Evolutionary conservation across 2,888 invertebrate species (phyloP).

Genomic region (Trissolcus japonicus): DNA sequence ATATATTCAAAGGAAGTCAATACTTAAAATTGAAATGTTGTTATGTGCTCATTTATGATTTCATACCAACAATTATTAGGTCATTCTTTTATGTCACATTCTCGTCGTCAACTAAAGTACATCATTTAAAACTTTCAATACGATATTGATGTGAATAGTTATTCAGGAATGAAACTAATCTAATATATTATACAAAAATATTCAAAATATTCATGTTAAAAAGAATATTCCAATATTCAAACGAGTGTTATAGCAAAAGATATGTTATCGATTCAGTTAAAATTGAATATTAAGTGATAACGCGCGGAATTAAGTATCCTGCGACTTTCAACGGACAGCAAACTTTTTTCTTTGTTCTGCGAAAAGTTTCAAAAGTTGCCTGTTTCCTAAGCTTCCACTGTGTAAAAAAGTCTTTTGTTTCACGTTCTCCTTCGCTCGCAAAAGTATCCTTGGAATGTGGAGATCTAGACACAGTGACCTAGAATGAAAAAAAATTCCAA

Average conservation of each 20-base stretch:
- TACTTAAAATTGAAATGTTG: too few species aligned
- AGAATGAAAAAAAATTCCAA: constrained; percentile 43
- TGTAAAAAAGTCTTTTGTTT: constrained; percentile 49
- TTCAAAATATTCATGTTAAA: too few species aligned
- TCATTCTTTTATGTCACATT: too few species aligned
- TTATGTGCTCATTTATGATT: too few species aligned
- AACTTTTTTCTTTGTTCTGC: constrained; percentile 53
- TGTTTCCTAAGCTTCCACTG: constrained; percentile 28
- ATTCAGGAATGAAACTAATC: constrained; percentile 1
- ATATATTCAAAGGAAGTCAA: too few species aligned
- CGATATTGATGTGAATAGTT: neutral
- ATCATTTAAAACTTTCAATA: neutral
- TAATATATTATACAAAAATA: too few species aligned
- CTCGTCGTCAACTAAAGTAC: neutral
- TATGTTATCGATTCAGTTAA: constrained; percentile 23
- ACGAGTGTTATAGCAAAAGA: neutral
- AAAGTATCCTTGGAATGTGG: constrained; percentile 46
- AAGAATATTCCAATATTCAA: too few species aligned
- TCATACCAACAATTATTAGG: too few species aligned
- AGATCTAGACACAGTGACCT: constrained; percentile 53
- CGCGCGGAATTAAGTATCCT: constrained; percentile 33
- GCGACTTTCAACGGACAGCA: constrained; percentile 34
- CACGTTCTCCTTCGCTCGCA: constrained; percentile 17
- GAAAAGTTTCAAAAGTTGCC: constrained; percentile 41
- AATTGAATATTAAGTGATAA: constrained; percentile 33